Evolutionary conservation across 2,113 vertebrate genomes (phyloP).

Genomic region (Muntiacus muntjak): DNA sequence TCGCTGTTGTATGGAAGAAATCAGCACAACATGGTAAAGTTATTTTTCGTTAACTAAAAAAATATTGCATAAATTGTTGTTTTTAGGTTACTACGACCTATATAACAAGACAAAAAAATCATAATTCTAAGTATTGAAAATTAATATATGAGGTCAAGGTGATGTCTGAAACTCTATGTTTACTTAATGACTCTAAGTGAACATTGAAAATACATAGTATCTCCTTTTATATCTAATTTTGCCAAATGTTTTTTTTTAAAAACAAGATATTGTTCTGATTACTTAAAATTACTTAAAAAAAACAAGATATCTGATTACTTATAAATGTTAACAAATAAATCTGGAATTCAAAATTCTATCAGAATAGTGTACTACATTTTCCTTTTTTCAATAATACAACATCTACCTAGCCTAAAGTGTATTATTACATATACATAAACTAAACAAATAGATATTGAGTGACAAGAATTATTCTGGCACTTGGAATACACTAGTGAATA

Average conservation of each 20-base stretch:
- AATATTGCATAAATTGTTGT: background rate
- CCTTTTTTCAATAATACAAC: background rate
- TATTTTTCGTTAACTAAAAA: background rate
- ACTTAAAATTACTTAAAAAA: background rate
- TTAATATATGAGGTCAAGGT: background rate
- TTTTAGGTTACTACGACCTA: background rate
- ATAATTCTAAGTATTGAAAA: background rate
- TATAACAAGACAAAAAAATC: background rate
- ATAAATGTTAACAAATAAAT: background rate
- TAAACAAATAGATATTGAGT: background rate
- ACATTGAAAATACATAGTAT: background rate
- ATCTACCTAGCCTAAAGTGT: background rate
- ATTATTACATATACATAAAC: background rate
- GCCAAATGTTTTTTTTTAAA: background rate
- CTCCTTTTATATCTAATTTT: background rate
- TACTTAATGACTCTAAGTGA: background rate
- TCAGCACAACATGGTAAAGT: background rate
- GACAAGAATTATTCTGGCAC: background rate
- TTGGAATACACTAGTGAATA: background rate
- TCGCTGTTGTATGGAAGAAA: background rate
- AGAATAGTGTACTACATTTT: background rate
- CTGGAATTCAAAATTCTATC: background rate
- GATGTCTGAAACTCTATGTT: background rate
- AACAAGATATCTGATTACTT: background rate
- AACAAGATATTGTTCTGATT: background rate